Percentiles rank a stretch among this genome's conserved stretches.
These are phyloP conservation scores for Yoshiicerus persimilis DNA, from an alignment of 1,140 invertebrate genomes.

Conservation along the genomic window DNA sequence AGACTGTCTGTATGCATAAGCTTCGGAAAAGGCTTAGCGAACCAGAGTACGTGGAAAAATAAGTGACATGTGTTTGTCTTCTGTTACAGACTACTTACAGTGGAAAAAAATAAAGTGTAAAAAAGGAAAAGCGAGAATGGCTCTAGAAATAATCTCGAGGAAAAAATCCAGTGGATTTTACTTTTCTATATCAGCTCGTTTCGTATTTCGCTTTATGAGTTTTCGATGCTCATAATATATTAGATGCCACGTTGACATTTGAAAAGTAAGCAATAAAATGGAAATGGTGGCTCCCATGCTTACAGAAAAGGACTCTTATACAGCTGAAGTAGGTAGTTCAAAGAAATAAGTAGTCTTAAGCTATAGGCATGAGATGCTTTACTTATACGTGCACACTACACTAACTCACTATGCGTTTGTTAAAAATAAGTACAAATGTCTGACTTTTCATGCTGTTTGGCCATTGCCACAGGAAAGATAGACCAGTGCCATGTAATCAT, in stretches of 20 bases:
- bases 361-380: not conserved
- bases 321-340: not conserved
- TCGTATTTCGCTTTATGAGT: not conserved
- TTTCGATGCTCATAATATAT: not conserved
- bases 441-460: not conserved
- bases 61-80: not conserved
- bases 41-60: not conserved
- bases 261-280: conserved; percentile 2
- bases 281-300: not conserved
- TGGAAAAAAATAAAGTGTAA: not conserved
- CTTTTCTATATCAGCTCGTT: not conserved
- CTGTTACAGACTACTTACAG: not conserved
- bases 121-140: not conserved
- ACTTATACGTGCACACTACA: not conserved
- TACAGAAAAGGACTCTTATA: not conserved
- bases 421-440: not conserved
- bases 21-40: not conserved
- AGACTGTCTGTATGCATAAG: not conserved
- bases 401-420: not conserved
- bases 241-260: not conserved
- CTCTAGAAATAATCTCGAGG: not conserved
- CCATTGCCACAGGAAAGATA: not conserved
- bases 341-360: not conserved
- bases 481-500: not conserved
- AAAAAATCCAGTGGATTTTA: not conserved